phyloP scores from a whole-genome alignment of 1,140 invertebrate species.

The Coptotermes formosanus region DNA sequence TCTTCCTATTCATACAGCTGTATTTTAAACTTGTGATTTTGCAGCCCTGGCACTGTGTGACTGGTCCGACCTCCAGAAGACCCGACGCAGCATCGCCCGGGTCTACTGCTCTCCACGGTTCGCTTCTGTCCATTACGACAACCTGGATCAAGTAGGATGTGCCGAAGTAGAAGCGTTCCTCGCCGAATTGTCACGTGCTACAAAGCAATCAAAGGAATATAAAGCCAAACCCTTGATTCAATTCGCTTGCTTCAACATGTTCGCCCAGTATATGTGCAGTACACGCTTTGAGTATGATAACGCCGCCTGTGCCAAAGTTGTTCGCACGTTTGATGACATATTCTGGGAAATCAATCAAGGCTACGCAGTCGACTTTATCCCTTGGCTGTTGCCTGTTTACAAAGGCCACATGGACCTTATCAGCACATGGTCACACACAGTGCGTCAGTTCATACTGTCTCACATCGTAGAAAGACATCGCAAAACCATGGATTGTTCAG shows the following conservation, averaged over 20 bases:
- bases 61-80: slow-evolving; percentile 79
- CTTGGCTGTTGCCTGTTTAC: slow-evolving; percentile 74
- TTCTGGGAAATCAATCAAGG: slow-evolving; percentile 91
- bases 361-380: slow-evolving; percentile 85
- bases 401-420: slow-evolving; percentile 66
- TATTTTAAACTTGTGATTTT: slow-evolving; percentile 38
- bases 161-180: slow-evolving; percentile 38
- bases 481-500: slow-evolving; percentile 43
- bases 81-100: slow-evolving; percentile 71
- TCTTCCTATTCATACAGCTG: no score
- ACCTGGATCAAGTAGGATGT: slow-evolving; percentile 39
- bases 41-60: slow-evolving; percentile 82
- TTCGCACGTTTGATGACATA: slow-evolving; percentile 76
- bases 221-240: slow-evolving; percentile 64
- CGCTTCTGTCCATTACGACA: slow-evolving; percentile 60
- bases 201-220: slow-evolving; percentile 41
- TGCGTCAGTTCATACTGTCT: slow-evolving; percentile 72
- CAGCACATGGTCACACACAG: slow-evolving; percentile 63
- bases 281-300: slow-evolving; percentile 67
- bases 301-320: slow-evolving; percentile 60
- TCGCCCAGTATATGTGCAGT: slow-evolving; percentile 81
- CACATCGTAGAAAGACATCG: slow-evolving; percentile 62
- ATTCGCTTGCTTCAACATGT: slow-evolving; percentile 77
- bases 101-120: slow-evolving; percentile 74
- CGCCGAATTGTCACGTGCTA: slow-evolving; percentile 43